Conservation (phyloP, 2,113 vertebrate species). For the Lethenteron camtschaticum region DNA sequence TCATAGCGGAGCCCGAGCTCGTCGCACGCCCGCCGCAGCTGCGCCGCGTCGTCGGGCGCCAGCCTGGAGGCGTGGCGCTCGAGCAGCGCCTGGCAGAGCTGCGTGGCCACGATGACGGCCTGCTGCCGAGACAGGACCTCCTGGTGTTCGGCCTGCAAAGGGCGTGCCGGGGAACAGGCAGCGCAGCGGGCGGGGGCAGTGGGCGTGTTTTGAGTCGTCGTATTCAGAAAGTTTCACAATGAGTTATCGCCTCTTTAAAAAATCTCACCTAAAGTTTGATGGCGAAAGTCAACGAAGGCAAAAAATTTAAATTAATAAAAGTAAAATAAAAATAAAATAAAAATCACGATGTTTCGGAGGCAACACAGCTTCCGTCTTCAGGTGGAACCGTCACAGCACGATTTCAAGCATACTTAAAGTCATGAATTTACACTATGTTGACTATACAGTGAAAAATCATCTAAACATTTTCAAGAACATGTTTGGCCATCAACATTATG, state of each 20-base stretch:
- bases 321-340: no score
- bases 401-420: not conserved
- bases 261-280: not conserved
- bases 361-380: no score
- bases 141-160: slow-evolving; percentile 36
- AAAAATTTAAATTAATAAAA: not conserved
- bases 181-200: not conserved
- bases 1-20: slow-evolving; percentile 40
- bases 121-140: slow-evolving; percentile 70
- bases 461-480: not conserved
- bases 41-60: slow-evolving; percentile 27
- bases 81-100: slow-evolving; percentile 48
- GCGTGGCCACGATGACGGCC: slow-evolving; percentile 45
- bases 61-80: slow-evolving; percentile 44
- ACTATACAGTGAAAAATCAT: slow-evolving; percentile 4
- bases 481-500: no score
- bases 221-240: not conserved
- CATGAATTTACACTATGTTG: not conserved
- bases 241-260: not conserved
- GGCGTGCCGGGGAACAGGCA: not conserved
- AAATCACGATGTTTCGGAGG: no score
- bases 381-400: no score
- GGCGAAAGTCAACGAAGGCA: not conserved
- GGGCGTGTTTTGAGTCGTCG: not conserved
- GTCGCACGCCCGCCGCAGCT: slow-evolving; percentile 30